Conservation (phyloP, 2,888 invertebrate genomes). For the Tetragonula carbonaria region DNA sequence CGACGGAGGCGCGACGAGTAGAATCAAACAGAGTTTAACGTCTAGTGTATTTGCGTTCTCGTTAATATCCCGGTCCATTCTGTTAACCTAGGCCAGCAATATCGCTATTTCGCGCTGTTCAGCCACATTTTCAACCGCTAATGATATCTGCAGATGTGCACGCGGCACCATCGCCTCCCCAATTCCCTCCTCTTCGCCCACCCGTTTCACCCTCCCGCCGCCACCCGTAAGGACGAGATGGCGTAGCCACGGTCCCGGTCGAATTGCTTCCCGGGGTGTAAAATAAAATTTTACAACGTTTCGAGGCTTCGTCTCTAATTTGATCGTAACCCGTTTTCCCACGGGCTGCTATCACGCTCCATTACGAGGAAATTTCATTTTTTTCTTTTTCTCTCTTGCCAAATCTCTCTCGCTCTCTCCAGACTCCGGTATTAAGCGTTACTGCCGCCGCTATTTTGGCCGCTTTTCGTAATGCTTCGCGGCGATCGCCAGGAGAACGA, state of each 20-base stretch:
- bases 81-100: constrained; percentile 9
- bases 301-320: constrained; percentile 77
- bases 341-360: constrained; percentile 52
- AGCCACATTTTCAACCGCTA: constrained; percentile 17
- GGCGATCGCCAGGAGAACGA: constrained; percentile 34
- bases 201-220: not conserved
- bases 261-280: constrained; percentile 74
- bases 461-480: constrained; percentile 44
- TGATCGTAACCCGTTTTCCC: constrained; percentile 74
- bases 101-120: not conserved
- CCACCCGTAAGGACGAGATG: constrained; percentile 28
- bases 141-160: constrained; percentile 30
- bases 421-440: constrained; percentile 58
- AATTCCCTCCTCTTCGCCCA: no score
- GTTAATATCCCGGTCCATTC: constrained; percentile 3
- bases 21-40: not conserved
- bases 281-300: constrained; percentile 81
- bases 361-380: constrained; percentile 68
- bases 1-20: not conserved
- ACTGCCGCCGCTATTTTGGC: constrained; percentile 58
- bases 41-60: constrained; percentile 38
- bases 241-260: constrained; percentile 18
- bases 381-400: not conserved
- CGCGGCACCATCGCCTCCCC: not conserved
- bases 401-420: not conserved